These are phyloP conservation scores for Oxytorus armatus DNA, from an alignment of 2,888 invertebrate genomes.

Conservation along the genomic window DNA sequence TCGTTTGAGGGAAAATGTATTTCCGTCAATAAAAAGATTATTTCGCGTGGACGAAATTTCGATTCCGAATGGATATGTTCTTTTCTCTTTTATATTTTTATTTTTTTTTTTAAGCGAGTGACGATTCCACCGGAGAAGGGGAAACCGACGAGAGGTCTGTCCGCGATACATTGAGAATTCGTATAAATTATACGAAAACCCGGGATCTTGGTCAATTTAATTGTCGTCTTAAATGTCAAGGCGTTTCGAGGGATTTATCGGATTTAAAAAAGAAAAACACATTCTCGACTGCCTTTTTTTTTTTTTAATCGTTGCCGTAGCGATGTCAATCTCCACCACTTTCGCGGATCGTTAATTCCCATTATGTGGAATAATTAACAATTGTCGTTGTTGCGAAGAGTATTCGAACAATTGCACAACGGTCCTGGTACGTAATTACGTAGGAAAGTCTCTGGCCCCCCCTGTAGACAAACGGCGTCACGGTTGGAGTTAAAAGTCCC, in stretches of 20 bases:
- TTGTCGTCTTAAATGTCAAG: not conserved
- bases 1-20: conserved; percentile 3
- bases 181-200: too few species aligned
- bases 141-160: too few species aligned
- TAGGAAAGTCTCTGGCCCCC: conserved; percentile 58
- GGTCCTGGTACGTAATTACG: conserved; percentile 48
- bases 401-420: conserved; percentile 44
- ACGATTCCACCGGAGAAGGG: not conserved
- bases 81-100: not conserved
- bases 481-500: conserved; percentile 24
- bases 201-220: too few species aligned
- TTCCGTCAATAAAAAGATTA: conserved; percentile 24
- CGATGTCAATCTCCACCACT: too few species aligned
- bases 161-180: too few species aligned
- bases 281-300: too few species aligned
- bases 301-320: too few species aligned
- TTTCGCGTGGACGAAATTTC: not conserved
- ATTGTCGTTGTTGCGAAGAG: conserved; percentile 2
- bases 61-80: conserved; percentile 9
- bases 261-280: not conserved
- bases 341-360: too few species aligned
- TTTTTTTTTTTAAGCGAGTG: not conserved
- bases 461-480: not conserved
- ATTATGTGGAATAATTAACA: not conserved
- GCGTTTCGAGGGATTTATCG: not conserved